Percentiles rank a stretch among this genome's conserved stretches.
These are phyloP conservation scores for Xestobium rufovillosum DNA, from an alignment of 2,888 invertebrate species.

Conservation along the genomic window DNA sequence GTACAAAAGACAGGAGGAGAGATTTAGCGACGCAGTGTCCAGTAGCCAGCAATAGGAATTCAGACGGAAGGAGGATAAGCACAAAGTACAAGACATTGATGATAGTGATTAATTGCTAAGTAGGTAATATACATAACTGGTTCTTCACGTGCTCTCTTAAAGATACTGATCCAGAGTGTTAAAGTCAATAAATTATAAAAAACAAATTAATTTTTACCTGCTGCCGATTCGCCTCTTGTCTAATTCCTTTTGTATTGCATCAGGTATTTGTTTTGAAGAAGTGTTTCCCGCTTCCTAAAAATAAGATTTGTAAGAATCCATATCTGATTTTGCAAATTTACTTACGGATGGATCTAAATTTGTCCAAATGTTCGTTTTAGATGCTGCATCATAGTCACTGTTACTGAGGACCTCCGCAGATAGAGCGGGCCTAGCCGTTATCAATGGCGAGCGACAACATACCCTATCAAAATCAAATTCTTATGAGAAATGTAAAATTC, in stretches of 20 bases:
- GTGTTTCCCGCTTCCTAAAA: slow-evolving; percentile 17
- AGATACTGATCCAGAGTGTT: too few relatives aligned
- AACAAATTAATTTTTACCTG: slow-evolving; percentile 44
- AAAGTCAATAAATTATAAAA: too few relatives aligned
- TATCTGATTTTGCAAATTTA: too few relatives aligned
- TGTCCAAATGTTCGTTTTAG: slow-evolving; percentile 60
- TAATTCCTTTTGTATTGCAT: slow-evolving; percentile 58
- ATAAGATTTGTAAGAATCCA: slow-evolving; percentile 4
- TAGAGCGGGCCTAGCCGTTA: slow-evolving; percentile 67
- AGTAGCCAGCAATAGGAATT: too few relatives aligned
- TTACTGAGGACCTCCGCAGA: slow-evolving; percentile 46
- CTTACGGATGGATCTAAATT: slow-evolving; percentile 51
- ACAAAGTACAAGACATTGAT: too few relatives aligned
- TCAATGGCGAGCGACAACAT: slow-evolving; percentile 75
- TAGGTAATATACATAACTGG: too few relatives aligned
- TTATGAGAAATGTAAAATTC: slow-evolving; percentile 6
- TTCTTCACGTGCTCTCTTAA: too few relatives aligned
- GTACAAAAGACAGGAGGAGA: too few relatives aligned
- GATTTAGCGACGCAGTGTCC: too few relatives aligned
- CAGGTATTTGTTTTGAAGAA: slow-evolving; percentile 45
- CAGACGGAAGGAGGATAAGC: too few relatives aligned
- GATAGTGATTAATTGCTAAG: too few relatives aligned
- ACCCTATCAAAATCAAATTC: slow-evolving; percentile 49
- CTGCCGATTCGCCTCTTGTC: slow-evolving; percentile 56
- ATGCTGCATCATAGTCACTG: slow-evolving; percentile 33